Conservation (phyloP, 1,140 invertebrate species). For the Papilio glaucus region DNA sequence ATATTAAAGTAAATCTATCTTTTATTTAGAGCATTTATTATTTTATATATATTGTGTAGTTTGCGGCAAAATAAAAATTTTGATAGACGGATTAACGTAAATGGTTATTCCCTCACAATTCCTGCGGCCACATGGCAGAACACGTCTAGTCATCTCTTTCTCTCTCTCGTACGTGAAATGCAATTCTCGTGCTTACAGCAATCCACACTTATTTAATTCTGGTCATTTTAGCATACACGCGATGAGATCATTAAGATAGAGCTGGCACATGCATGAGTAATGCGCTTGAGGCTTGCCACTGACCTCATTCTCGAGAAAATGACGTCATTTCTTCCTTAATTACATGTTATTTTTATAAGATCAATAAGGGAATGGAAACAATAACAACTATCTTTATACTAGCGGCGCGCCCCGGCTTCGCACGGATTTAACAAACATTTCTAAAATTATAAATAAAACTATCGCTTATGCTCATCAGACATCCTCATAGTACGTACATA, state of each 20-base stretch:
- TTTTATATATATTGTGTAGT: background rate
- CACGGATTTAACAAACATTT: too few relatives aligned
- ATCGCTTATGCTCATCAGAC: too few relatives aligned
- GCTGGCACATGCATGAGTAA: conserved; percentile 30
- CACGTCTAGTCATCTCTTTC: background rate
- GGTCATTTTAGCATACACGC: background rate
- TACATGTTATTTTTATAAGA: background rate
- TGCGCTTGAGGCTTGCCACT: conserved; percentile 18
- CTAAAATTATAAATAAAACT: too few relatives aligned
- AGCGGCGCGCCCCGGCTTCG: too few relatives aligned
- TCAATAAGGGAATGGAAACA: background rate
- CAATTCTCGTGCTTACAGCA: background rate
- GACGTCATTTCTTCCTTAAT: conserved; percentile 7
- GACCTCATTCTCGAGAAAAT: conserved; percentile 6
- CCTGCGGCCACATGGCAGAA: background rate
- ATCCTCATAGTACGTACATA: too few relatives aligned
- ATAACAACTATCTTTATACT: background rate
- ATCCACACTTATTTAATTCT: background rate
- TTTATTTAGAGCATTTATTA: too few relatives aligned
- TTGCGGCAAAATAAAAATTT: background rate
- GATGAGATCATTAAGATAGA: background rate
- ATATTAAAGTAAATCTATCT: too few relatives aligned
- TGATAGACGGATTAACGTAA: background rate
- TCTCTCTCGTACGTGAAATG: background rate
- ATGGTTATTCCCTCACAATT: background rate